A percentile compares a stretch with the other conserved stretches of the same genome.
Conservation (phyloP, 2,113 vertebrate genomes). For the Toxotes chatareus region DNA sequence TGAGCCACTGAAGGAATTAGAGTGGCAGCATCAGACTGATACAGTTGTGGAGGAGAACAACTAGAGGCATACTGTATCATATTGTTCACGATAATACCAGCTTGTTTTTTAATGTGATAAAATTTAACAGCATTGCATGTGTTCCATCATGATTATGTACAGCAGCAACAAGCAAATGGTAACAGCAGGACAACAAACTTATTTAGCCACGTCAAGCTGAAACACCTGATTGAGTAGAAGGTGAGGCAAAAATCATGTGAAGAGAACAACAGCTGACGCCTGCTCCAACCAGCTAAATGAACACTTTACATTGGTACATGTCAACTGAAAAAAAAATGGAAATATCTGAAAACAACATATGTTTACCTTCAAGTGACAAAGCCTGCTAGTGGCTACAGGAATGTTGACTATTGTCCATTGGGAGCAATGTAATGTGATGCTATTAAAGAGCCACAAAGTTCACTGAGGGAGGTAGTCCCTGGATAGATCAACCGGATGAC, state of each 20-base stretch:
- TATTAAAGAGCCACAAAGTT: neutral
- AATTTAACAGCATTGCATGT: neutral
- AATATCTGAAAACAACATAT: neutral
- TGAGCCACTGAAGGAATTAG: conserved; percentile 30
- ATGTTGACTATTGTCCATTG: neutral
- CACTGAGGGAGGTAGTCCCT: neutral
- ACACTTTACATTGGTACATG: neutral
- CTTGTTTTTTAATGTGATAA: neutral
- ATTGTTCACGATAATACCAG: neutral
- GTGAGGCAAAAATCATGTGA: neutral
- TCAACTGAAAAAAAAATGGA: no score
- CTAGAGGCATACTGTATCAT: neutral
- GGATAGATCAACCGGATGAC: neutral
- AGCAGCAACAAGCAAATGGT: no score
- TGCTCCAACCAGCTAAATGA: neutral
- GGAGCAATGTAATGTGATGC: neutral
- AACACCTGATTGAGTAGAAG: neutral
- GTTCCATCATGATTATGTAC: neutral
- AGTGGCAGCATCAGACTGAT: conserved; percentile 18
- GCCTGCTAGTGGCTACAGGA: neutral
- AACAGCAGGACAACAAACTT: no score
- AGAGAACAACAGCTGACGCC: neutral
- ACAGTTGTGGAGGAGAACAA: neutral
- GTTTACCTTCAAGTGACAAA: neutral
- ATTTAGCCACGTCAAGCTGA: neutral